A percentile compares a stretch with the other conserved stretches of the same genome.
Conservation (phyloP, 2,113 vertebrate genomes). For the Chinchilla lanigera region DNA sequence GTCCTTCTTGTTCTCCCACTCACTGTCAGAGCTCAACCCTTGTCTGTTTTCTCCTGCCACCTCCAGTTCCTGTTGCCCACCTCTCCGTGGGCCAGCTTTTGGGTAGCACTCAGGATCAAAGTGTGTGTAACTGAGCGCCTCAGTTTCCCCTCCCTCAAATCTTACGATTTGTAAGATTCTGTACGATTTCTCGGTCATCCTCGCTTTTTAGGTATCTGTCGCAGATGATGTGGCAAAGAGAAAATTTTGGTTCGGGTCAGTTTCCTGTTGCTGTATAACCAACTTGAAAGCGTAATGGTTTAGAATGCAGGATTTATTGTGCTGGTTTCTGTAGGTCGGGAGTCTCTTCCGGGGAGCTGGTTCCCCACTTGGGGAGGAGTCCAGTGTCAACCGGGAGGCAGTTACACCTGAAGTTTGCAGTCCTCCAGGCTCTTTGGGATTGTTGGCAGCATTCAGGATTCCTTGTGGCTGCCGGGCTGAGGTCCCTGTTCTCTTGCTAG, state of each 20-base stretch:
- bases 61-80: not conserved
- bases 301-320: not conserved
- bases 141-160: not conserved
- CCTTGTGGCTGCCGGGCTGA: not conserved
- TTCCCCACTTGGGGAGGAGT: not conserved
- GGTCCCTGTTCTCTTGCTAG: not conserved
- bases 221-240: not conserved
- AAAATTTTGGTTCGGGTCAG: not conserved
- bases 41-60: not conserved
- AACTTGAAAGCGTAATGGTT: not conserved
- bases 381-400: not conserved
- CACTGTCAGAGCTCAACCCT: not conserved
- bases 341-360: not conserved
- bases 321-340: not conserved
- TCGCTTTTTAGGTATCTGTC: not conserved
- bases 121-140: not conserved
- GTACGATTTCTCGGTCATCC: not conserved
- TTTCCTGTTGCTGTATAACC: slow-evolving; percentile 2
- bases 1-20: not conserved
- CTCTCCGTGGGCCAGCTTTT: not conserved
- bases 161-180: not conserved
- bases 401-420: not conserved
- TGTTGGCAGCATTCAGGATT: not conserved
- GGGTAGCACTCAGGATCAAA: not conserved
- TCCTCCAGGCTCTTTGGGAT: not conserved